These are phyloP conservation scores for Batillaria attramentaria DNA, from an alignment of 1,140 invertebrate genomes.

Conservation along the genomic window DNA sequence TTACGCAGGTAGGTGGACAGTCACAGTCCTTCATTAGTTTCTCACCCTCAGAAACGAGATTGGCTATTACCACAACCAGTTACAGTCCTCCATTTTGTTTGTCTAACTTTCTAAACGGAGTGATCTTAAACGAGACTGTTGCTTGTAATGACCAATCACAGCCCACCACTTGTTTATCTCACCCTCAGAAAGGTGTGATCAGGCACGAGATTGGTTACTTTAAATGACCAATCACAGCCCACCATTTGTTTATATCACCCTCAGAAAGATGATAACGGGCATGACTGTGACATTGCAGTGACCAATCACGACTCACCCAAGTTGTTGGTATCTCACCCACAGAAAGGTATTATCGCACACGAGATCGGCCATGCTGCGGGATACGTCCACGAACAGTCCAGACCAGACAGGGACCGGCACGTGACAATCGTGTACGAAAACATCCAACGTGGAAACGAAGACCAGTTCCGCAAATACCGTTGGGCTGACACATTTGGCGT, in stretches of 20 bases:
- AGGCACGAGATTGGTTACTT: too few species aligned
- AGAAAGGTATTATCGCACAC: slow-evolving; percentile 59
- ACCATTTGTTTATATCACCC: too few species aligned
- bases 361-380: slow-evolving; percentile 74
- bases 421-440: slow-evolving; percentile 65
- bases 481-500: slow-evolving; percentile 94
- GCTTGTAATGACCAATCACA: too few species aligned
- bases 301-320: too few species aligned
- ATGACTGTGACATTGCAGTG: too few species aligned
- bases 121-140: too few species aligned
- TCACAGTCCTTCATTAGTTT: background rate
- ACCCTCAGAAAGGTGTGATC: too few species aligned
- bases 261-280: too few species aligned
- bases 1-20: background rate
- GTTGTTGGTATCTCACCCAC: too few species aligned
- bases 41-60: background rate
- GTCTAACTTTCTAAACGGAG: background rate
- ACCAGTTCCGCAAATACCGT: slow-evolving; percentile 97
- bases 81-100: background rate
- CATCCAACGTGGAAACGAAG: slow-evolving; percentile 74
- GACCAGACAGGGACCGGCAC: slow-evolving; percentile 70
- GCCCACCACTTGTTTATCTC: too few species aligned
- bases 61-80: background rate
- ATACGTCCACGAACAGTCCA: slow-evolving; percentile 74
- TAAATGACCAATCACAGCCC: too few species aligned